A percentile compares a stretch with the other conserved stretches of the same genome.
These are phyloP conservation scores for Gortyna flavago DNA, from an alignment of 2,888 invertebrate species.

Conservation along the genomic window DNA sequence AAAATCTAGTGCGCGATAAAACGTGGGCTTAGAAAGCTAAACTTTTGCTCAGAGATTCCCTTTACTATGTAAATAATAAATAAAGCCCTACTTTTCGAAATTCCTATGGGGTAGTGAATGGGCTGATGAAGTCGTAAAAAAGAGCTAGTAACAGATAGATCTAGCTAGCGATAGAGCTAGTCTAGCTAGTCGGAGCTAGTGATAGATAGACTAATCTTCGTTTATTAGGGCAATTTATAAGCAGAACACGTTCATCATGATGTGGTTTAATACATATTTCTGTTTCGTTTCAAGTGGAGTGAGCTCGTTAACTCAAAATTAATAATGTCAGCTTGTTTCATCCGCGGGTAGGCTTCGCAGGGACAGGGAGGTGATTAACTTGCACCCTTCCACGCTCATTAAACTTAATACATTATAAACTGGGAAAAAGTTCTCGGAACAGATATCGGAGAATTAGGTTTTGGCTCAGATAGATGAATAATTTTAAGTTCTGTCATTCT, in stretches of 20 bases:
- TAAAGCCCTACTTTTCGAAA: not conserved
- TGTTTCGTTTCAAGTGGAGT: constrained; percentile 40
- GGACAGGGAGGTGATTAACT: constrained; percentile 53
- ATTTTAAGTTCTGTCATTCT: constrained; percentile 26
- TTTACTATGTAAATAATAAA: not conserved
- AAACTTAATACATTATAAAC: constrained; percentile 40
- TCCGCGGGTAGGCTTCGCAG: constrained; percentile 51
- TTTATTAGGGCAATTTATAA: constrained; percentile 15
- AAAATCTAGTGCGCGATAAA: not conserved
- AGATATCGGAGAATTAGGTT: constrained; percentile 4
- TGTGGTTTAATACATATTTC: constrained; percentile 50
- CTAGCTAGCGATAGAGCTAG: too few relatives aligned
- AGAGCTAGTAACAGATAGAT: not conserved
- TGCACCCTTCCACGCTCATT: constrained; percentile 50
- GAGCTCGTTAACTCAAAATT: constrained; percentile 71
- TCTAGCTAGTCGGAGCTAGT: too few relatives aligned
- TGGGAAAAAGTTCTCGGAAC: constrained; percentile 19
- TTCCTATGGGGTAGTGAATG: not conserved
- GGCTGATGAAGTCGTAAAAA: not conserved
- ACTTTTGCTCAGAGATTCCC: too few relatives aligned
- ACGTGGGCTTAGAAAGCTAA: not conserved
- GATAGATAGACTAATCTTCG: not conserved
- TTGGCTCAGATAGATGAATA: not conserved
- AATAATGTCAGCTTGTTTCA: constrained; percentile 68
- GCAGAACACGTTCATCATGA: constrained; percentile 16